Percentiles rank a stretch among this genome's conserved stretches.
These are phyloP conservation scores for Ameiurus melas DNA, from an alignment of 2,113 vertebrate species.

Conservation along the genomic window DNA sequence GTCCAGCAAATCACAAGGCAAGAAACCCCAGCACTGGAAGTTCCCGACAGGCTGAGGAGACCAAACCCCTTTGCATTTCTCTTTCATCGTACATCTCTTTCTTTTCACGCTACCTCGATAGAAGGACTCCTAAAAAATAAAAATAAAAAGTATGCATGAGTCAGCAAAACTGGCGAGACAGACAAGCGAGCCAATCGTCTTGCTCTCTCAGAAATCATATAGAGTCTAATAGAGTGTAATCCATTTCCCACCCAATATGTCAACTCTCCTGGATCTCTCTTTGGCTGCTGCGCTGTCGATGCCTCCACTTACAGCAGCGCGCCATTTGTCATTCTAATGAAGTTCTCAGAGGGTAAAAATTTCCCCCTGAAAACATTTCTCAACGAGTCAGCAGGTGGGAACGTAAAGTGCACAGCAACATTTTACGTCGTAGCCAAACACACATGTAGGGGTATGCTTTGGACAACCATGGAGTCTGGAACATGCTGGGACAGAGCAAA, in stretches of 20 bases:
- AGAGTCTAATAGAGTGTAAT: constrained; percentile 71
- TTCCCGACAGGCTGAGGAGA: background rate
- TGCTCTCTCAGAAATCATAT: constrained; percentile 63
- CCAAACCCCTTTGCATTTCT: constrained; percentile 14
- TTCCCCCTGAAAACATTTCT: constrained; percentile 72
- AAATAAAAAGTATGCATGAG: constrained; percentile 59
- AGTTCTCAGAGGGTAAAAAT: constrained; percentile 74
- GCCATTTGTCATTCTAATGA: constrained; percentile 81
- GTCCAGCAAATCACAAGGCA: constrained; percentile 26
- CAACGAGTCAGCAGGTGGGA: constrained; percentile 73
- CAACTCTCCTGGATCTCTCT: constrained; percentile 71
- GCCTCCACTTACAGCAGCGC: constrained; percentile 71
- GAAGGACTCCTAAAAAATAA: constrained; percentile 41
- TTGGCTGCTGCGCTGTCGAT: constrained; percentile 73
- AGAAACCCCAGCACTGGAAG: background rate
- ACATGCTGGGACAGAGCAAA: background rate
- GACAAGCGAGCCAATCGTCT: constrained; percentile 54
- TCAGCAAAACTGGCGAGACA: constrained; percentile 66
- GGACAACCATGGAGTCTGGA: background rate
- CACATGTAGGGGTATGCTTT: background rate
- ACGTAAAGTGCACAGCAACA: constrained; percentile 69
- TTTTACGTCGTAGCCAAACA: constrained; percentile 59
- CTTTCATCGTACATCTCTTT: background rate
- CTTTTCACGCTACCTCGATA: constrained; percentile 8
- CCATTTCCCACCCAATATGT: constrained; percentile 72